Conservation (phyloP, 2,888 invertebrate genomes). For the Caenorhabditis macrosperma region DNA sequence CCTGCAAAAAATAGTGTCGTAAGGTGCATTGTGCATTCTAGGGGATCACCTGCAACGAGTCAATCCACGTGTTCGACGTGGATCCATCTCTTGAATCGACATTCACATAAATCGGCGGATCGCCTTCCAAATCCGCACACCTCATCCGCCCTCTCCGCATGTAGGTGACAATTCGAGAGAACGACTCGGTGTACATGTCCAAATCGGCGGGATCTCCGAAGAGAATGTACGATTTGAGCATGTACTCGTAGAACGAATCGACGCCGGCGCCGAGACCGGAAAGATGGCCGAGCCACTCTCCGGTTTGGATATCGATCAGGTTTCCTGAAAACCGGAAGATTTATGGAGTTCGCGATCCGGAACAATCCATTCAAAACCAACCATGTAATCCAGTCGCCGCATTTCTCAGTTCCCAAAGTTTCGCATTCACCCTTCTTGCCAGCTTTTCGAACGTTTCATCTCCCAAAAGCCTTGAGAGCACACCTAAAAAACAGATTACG, state of each 20-base stretch:
- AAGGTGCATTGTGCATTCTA: neutral
- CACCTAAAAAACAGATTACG: conserved; percentile 27
- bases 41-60: conserved; percentile 84
- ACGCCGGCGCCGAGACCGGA: conserved; percentile 85
- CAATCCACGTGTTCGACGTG: conserved; percentile 84
- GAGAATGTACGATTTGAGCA: conserved; percentile 84
- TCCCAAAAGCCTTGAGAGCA: conserved; percentile 81
- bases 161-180: conserved; percentile 83
- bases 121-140: conserved; percentile 82
- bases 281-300: conserved; percentile 84
- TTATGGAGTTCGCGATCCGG: too few relatives aligned
- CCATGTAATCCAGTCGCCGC: conserved; percentile 84
- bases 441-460: conserved; percentile 84
- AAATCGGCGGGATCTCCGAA: conserved; percentile 84
- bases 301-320: conserved; percentile 84
- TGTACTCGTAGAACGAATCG: conserved; percentile 85
- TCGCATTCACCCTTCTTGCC: conserved; percentile 83
- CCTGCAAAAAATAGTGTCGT: conserved; percentile 71
- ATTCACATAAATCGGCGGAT: conserved; percentile 85
- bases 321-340: conserved; percentile 82
- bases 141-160: conserved; percentile 82
- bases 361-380: conserved; percentile 66
- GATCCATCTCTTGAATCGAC: conserved; percentile 85
- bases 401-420: conserved; percentile 83
- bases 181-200: conserved; percentile 84